Evolutionary conservation across 2,113 vertebrate genomes (phyloP).

Genomic region (Antennarius striatus): DNA sequence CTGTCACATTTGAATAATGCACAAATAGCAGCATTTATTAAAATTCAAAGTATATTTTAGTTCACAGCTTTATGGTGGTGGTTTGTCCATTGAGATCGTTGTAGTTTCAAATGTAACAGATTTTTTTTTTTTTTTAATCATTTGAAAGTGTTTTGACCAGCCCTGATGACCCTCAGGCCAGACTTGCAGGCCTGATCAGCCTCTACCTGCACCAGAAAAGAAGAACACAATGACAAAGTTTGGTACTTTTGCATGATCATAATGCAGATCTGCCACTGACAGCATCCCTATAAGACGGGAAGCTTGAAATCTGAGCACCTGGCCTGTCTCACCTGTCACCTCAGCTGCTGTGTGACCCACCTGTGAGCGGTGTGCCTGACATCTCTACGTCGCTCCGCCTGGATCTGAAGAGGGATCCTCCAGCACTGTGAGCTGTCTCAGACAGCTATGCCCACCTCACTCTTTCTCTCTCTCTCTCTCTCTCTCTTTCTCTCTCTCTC

Average conservation of each 20-base stretch:
- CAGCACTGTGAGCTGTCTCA: slow-evolving; percentile 64
- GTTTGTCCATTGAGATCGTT: not conserved
- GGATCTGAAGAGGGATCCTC: slow-evolving; percentile 70
- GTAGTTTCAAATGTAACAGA: not conserved
- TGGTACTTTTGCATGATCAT: slow-evolving; percentile 17
- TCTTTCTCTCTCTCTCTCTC: slow-evolving; percentile 52
- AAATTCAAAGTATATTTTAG: too few relatives aligned
- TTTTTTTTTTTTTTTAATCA: not conserved
- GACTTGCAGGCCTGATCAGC: slow-evolving; percentile 1
- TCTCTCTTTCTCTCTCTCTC: slow-evolving; percentile 56
- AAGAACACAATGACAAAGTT: not conserved
- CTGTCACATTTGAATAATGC: too few relatives aligned
- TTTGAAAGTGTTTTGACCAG: not conserved
- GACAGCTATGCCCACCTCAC: slow-evolving; percentile 66
- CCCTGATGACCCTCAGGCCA: slow-evolving; percentile 25
- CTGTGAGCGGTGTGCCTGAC: slow-evolving; percentile 68
- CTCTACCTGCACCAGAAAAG: not conserved
- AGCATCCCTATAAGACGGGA: not conserved
- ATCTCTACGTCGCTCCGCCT: slow-evolving; percentile 69
- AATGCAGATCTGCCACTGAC: not conserved
- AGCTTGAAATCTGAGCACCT: slow-evolving; percentile 7
- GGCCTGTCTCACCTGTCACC: slow-evolving; percentile 47
- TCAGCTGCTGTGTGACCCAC: slow-evolving; percentile 58
- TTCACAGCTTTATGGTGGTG: not conserved
- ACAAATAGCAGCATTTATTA: too few relatives aligned